Base-by-base conservation (phyloP, 2,113 vertebrate species). In the Formicarius rufipectus region DNA sequence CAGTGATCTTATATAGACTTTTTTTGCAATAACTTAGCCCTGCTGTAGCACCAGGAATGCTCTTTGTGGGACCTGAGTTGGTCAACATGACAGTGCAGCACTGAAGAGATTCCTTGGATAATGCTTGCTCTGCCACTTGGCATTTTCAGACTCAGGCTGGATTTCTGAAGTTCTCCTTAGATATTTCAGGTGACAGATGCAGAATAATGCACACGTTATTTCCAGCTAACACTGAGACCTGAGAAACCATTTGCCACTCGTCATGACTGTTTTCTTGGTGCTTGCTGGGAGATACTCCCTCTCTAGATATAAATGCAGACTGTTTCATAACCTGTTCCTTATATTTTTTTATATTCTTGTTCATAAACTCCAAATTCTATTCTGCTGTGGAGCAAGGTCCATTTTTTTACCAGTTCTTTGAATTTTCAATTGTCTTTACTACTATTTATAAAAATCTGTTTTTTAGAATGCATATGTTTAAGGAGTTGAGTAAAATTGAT, bases 161-260 rank as follows among this genome's bases (percentile, higher is more conserved):
- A 55, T 92, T 85, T 79, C 62, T 92, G 72, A 86, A 72, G 76
- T 68, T 75, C 35, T 66, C 24, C 50, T 40, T 14, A 79, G 66
- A 8, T 75, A 39, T 66, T 83, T 83, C 39, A 31, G 37, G 25
- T 85, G 75, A 59, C 45, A 67, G 25, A 40, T 3, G 4, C 31
- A 24, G 84, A 55, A 77, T 35, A 69, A 39, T 64, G 37, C 23
- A 44, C 16, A 18, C 7, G 20, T 68, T 79, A 24, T 68, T 49
- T 92, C 79, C 58, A 85, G 20, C 47, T 75, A 60, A 4, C 8
- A 16, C 2, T 42, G 77, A 67, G 74, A 35, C 84, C 66, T 42
- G 40, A 86, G 73, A 53, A 91, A 71, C 33, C 47, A 7, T 27
- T 80, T 80, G 50, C 55, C 33, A 15, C 64, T 84, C 5, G 0